Evolutionary conservation across 2,113 vertebrate genomes (phyloP).

Genomic region (Manacus vitellinus): DNA sequence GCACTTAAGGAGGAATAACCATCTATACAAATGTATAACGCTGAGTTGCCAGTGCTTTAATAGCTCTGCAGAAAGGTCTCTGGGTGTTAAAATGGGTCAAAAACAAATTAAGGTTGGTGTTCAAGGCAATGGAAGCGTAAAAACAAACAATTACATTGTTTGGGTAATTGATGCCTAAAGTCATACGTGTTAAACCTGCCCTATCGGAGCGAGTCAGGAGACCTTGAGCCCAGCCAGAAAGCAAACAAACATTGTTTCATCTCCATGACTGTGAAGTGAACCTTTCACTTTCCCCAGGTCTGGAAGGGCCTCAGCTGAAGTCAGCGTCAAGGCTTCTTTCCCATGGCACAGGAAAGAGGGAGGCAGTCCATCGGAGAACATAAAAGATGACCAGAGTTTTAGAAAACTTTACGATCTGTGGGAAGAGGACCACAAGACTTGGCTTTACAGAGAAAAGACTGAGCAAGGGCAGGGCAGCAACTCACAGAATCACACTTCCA

Average conservation of each 20-base stretch:
- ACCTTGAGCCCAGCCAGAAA: not conserved
- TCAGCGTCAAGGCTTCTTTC: not conserved
- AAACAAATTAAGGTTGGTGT: not conserved
- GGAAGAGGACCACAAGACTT: not conserved
- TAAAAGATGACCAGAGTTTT: not conserved
- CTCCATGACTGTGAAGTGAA: not conserved
- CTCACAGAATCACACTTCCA: not conserved
- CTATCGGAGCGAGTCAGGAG: not conserved
- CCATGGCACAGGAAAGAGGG: accelerated
- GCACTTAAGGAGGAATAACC: not conserved
- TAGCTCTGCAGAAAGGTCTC: not conserved
- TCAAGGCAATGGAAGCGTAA: not conserved
- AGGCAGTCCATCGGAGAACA: not conserved
- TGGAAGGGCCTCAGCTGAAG: not conserved
- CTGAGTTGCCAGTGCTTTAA: not conserved
- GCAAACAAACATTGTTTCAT: not conserved
- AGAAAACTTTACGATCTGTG: not conserved
- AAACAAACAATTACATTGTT: not conserved
- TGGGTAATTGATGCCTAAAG: not conserved
- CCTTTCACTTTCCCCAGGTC: not conserved
- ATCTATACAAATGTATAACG: not conserved
- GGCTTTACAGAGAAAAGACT: not conserved
- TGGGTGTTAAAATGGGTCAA: not conserved
- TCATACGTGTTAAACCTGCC: not conserved
- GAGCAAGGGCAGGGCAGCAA: not conserved